Evolutionary conservation across 2,113 vertebrate species (phyloP).

Genomic region (Larimichthys crocea): DNA sequence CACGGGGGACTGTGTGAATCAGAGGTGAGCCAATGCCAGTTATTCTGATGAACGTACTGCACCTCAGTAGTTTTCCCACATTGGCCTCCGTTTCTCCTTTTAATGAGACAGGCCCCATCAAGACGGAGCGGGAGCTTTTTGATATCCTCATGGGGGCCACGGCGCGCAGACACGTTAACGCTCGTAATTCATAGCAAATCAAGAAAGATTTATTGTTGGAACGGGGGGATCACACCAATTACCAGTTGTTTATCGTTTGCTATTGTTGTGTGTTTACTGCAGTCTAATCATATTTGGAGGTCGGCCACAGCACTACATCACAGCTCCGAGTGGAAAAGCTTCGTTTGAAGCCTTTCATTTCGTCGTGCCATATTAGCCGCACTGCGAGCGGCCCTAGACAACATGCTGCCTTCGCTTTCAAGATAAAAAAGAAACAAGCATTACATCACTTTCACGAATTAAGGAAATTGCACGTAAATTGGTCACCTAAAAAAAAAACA

Average conservation of each 20-base stretch:
- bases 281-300: constrained; percentile 84
- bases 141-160: constrained; percentile 68
- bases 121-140: constrained; percentile 66
- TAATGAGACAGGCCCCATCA: constrained; percentile 75
- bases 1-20: constrained; percentile 49
- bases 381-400: constrained; percentile 74
- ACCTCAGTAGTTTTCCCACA: constrained; percentile 54
- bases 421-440: constrained; percentile 82
- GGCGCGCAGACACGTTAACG: constrained; percentile 64
- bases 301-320: constrained; percentile 75
- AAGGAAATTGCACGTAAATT: constrained; percentile 83
- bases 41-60: constrained; percentile 50
- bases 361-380: constrained; percentile 80
- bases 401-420: constrained; percentile 77
- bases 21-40: constrained; percentile 64
- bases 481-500: constrained; percentile 74
- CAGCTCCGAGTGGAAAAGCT: constrained; percentile 75
- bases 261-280: constrained; percentile 74
- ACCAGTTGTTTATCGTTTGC: constrained; percentile 79
- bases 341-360: constrained; percentile 82
- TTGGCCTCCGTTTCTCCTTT: constrained; percentile 60
- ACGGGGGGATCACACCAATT: constrained; percentile 75
- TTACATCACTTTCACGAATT: constrained; percentile 83
- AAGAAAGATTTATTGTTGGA: constrained; percentile 69
- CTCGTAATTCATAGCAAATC: constrained; percentile 76